Evolutionary conservation across 2,797 vertebrate species (phyloP), one percentile per base, ranked within the genome.

Genomic region (Anableps anableps): DNA sequence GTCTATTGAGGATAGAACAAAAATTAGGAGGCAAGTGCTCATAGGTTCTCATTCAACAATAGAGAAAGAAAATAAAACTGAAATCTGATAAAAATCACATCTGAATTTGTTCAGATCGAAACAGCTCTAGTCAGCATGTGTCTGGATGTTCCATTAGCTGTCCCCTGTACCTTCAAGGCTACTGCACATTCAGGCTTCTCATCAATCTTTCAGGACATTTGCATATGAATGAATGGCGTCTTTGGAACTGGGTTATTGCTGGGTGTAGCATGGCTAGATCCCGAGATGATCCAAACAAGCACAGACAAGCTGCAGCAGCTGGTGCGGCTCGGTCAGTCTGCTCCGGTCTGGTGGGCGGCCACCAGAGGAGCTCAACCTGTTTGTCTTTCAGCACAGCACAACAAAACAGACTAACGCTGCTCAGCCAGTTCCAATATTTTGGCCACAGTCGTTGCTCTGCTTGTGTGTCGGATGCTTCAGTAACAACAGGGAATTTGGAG

Each of bases 141-240:
- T 76, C 70, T 76, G 77, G 45, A 78, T 75, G 73, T 74, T 89
- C 90, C 87, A 92, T 94, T 94, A 92, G 87, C 73, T 26, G 75
- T 87, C 85, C 60, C 74, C 64, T 84, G 83, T 79, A 88, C 83
- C 88, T 90, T 82, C 0, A 34, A 82, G 74, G 68, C 80, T 38
- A 72, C 86, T 79, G 77, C 55, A 74, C n/a, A 21, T 76, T 71
- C 74, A 26, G 77, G 64, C 85, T 79, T 73, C 83, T 86, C 90
- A 92, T 94, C 86, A 93, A 90, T 94, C 88, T 92, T 94, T 94
- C 74, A 94, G 80, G 83, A 81, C 75, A 80, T 72, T 82, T 78
- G 80, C 82, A 72, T 83, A 72, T 72, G 74, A 89, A 77, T 64
- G 76, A 53, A 64, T 78, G 82, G 84, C 83, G 85, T 85, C 84